These are phyloP conservation scores for Sitta carolinensis DNA, from an alignment of 2,797 vertebrate species.

Conservation along the genomic window DNA sequence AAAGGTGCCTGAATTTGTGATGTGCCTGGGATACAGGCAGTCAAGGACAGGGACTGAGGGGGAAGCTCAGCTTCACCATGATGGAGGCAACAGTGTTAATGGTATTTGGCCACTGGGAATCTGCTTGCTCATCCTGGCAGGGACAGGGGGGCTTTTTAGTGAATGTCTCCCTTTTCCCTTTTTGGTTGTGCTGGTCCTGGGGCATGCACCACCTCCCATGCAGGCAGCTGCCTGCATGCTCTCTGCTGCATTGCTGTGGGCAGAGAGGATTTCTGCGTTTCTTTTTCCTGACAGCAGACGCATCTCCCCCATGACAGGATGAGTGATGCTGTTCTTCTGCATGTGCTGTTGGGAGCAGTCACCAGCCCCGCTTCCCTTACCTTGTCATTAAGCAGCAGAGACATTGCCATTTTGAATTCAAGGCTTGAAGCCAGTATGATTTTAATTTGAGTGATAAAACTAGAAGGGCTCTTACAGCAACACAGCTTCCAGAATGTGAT, in stretches of 20 bases:
- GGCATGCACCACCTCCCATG: background rate
- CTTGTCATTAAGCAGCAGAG: background rate
- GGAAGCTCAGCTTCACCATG: background rate
- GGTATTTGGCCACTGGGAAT: background rate
- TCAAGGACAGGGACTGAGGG: background rate
- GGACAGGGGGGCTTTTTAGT: background rate
- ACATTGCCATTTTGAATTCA: background rate
- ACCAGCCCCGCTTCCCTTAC: background rate
- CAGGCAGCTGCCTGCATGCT: background rate
- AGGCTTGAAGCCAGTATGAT: background rate
- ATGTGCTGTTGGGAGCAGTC: background rate
- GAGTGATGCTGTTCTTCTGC: background rate
- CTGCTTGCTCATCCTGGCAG: background rate
- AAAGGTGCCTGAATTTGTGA: background rate
- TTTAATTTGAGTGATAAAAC: background rate
- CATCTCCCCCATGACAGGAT: background rate
- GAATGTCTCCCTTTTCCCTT: background rate
- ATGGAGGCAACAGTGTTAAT: background rate
- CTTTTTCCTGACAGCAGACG: background rate
- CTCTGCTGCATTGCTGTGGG: accelerated
- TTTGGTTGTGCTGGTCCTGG: background rate
- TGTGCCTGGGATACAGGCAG: background rate
- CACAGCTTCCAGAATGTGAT: background rate
- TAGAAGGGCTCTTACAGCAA: background rate
- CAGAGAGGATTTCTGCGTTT: background rate